Base-by-base conservation (phyloP, 2,888 invertebrate genomes). In the Diaperis boleti region DNA sequence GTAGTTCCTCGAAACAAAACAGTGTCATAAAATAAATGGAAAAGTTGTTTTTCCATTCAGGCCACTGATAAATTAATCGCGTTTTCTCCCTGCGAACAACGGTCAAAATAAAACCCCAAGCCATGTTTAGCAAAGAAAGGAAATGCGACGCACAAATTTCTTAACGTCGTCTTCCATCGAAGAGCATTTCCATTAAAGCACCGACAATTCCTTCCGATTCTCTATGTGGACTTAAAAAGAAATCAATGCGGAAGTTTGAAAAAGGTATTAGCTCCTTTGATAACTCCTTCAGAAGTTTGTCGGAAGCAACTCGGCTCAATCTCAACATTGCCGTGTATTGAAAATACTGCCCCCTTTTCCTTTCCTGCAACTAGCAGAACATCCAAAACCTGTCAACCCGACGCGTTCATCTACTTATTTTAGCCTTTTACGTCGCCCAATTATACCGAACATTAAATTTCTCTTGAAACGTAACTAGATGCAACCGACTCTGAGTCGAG, bases 371-470 rank as follows among this genome's bases (percentile, higher is more conserved):
- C n/a, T n/a, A n/a, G n/a, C n/a, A n/a, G n/a, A n/a, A n/a, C n/a
- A 26, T 26, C 26, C 15, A 29, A 31, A 47, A 47, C 31, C 15
- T 18, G 26, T 45, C 29, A 45, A 15, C 18, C 29, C 29, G 45
- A 13, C 45, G 45, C 29, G 26, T 29, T 15, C 18, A 45, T 14
- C 45, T 8, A 29, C 20, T 42, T 42, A 20, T 42, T 20, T 42
- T 20, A 14, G 15, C 4, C 49, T 17, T 13, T 35, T 13, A 13
- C 45, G 29, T 47, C 17, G 10, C 11, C 39, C 39, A 52, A 52
- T 52, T 52, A 39, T 39, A 52, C 37, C 26, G 39, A 57, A 57
- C 37, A 47, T 45, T 57, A 45, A 45, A 56, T 41, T 39, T 41
- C 22, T 13, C 22, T 37, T 13, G 29, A 45, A 26, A 13, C 15